A percentile compares a stretch with the other conserved stretches of the same genome.
These are phyloP conservation scores for Cheirogaleus medius DNA, from an alignment of 2,113 vertebrate genomes.

Conservation along the genomic window DNA sequence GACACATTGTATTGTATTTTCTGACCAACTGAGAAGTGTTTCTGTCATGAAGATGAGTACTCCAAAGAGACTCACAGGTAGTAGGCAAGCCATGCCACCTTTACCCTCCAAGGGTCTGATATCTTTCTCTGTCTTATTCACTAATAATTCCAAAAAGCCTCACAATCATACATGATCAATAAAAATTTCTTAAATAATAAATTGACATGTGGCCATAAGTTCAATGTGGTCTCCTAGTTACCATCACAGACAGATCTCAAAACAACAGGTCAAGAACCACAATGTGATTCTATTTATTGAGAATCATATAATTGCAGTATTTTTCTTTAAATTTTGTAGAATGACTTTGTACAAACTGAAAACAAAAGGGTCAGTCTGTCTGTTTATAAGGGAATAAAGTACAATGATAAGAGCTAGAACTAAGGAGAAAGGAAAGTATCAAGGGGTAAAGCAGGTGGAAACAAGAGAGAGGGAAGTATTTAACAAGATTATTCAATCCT, in stretches of 20 bases:
- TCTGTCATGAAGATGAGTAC: not conserved
- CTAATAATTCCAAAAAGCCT: not conserved
- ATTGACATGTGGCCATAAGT: not conserved
- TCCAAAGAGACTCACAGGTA: not conserved
- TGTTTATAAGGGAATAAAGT: not conserved
- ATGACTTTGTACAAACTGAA: not conserved
- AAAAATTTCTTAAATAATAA: not conserved
- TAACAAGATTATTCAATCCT: not conserved
- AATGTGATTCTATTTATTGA: not conserved
- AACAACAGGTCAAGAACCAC: not conserved
- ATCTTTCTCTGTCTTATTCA: not conserved
- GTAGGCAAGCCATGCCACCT: not conserved
- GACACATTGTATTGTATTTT: not conserved
- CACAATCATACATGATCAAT: not conserved
- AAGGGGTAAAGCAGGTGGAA: not conserved
- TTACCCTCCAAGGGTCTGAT: not conserved
- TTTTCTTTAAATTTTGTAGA: not conserved
- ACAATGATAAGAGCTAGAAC: not conserved
- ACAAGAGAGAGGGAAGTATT: not conserved
- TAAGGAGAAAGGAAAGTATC: not conserved
- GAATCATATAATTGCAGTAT: not conserved
- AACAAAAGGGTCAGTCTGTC: not conserved
- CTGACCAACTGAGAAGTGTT: not conserved
- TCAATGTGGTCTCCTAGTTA: not conserved
- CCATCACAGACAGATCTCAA: not conserved